Evolutionary conservation across 2,888 invertebrate species (phyloP), one percentile per base, ranked within the genome.

Genomic region (Phortica magna): DNA sequence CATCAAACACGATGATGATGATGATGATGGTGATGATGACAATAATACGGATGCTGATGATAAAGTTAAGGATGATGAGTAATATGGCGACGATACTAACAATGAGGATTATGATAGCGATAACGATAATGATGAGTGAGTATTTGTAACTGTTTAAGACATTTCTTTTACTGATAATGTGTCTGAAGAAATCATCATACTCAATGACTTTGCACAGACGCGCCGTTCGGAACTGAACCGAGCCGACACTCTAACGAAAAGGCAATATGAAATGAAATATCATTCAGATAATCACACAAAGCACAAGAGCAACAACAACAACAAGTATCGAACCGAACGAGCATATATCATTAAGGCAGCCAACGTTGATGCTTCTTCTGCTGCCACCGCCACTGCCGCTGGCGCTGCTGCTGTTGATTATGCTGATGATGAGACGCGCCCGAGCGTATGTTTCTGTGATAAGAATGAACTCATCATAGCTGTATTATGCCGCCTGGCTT

Each of bases 1-100:
- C 19, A 68, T 68, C 43, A 43, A 68, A 61, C 17, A 7, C 7
- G 22, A 61, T 22, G 22, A 17, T 22, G 17, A 4, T 19, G 59
- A 59, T 17, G 59, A 14, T 17, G 59, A 59, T 59, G 59, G 17
- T 61, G 22, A 61, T 61, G 61, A 61, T 61, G 41, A 65, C 14
- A n/a, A 65, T 39, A 14, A 65, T 39, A 1, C 10, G 39, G 41
- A 65, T 41, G 41, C 5, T 65, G 41, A 3, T 65, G 1, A 7
- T 65, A 6, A 22, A 7, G 65, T 12, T 59, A 22, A 59, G 14
- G 59, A 19, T 59, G 22, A 59, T 59, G 59, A 17, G 9, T 17
- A 59, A 17, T 4, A 17, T 22, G 61, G 19, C 57, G n/a, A 59
- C n/a, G 53, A 5, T 53, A 53, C 2, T 53, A n/a, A 14, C n/a